Evolutionary conservation across 64 coral and sea anemone genomes (phyloP).

Genomic region (Stichodactyla mertensii): DNA sequence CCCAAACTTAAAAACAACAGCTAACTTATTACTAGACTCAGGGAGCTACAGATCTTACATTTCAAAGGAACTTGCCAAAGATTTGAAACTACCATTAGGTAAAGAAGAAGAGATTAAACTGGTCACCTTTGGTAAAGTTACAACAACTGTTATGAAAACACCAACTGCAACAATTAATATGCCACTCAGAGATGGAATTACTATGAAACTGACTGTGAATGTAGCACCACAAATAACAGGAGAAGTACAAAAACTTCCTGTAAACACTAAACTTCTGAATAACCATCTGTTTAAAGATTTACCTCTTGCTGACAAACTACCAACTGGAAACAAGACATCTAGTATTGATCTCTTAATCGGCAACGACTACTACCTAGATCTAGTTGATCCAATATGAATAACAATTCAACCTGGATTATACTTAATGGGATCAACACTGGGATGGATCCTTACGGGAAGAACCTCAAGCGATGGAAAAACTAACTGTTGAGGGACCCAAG

Average conservation of each 20-base stretch:
- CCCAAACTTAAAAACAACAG: neutral
- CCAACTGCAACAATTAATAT: neutral
- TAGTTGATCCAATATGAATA: neutral
- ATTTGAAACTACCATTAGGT: slow-evolving; percentile 13
- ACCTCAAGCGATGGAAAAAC: neutral
- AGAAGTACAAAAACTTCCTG: neutral
- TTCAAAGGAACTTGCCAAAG: slow-evolving; percentile 6
- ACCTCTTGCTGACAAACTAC: slow-evolving; percentile 9
- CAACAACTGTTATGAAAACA: slow-evolving; percentile 6
- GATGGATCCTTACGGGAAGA: slow-evolving; percentile 21
- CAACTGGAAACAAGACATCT: neutral
- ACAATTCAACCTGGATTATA: slow-evolving; percentile 9
- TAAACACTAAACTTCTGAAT: neutral
- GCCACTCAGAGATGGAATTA: slow-evolving; percentile 6
- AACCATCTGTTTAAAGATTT: slow-evolving; percentile 11
- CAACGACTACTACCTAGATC: slow-evolving; percentile 11
- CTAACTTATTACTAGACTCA: neutral
- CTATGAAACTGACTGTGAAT: slow-evolving; percentile 9
- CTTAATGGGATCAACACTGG: slow-evolving; percentile 2
- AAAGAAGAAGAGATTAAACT: slow-evolving; percentile 9
- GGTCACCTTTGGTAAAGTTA: neutral
- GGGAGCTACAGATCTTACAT: slow-evolving; percentile 29
- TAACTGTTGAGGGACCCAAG: neutral
- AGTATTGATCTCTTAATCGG: slow-evolving; percentile 6
- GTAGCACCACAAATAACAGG: slow-evolving; percentile 35